Percentiles rank a stretch among this genome's conserved stretches.
Evolutionary conservation across 2,797 vertebrate genomes (phyloP).

Genomic region (Phalloptychus januarius): DNA sequence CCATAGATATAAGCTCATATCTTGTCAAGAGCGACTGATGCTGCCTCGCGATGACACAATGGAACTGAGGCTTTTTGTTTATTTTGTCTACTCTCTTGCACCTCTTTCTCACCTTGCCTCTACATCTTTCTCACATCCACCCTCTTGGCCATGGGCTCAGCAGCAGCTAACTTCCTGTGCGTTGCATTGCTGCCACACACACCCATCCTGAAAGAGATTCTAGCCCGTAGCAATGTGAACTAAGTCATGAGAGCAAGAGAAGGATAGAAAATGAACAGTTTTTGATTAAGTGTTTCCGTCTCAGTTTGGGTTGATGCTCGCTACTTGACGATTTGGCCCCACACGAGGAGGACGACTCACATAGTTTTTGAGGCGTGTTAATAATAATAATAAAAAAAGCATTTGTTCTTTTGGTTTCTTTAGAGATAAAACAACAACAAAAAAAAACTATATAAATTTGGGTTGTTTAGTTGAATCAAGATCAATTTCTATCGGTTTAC

Average conservation of each 20-base stretch:
- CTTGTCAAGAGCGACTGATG: too few species aligned
- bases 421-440: not conserved
- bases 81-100: not conserved
- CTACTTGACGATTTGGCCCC: not conserved
- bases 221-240: not conserved
- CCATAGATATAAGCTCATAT: not conserved
- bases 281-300: not conserved
- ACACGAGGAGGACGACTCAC: not conserved
- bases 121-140: not conserved
- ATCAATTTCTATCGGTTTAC: not conserved
- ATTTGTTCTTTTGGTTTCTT: not conserved
- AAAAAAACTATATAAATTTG: not conserved
- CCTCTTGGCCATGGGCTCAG: not conserved
- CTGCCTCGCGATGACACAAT: not conserved
- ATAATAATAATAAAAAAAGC: not conserved
- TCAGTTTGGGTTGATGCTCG: not conserved
- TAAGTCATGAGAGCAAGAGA: not conserved
- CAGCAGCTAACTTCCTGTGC: not conserved
- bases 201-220: not conserved
- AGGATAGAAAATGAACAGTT: not conserved
- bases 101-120: not conserved
- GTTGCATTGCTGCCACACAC: not conserved
- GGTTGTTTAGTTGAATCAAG: not conserved
- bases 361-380: not conserved
- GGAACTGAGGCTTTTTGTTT: not conserved